Evolutionary conservation across 2,888 invertebrate genomes (phyloP), one percentile per base, ranked within the genome.

Genomic region (Octodonta nipae): DNA sequence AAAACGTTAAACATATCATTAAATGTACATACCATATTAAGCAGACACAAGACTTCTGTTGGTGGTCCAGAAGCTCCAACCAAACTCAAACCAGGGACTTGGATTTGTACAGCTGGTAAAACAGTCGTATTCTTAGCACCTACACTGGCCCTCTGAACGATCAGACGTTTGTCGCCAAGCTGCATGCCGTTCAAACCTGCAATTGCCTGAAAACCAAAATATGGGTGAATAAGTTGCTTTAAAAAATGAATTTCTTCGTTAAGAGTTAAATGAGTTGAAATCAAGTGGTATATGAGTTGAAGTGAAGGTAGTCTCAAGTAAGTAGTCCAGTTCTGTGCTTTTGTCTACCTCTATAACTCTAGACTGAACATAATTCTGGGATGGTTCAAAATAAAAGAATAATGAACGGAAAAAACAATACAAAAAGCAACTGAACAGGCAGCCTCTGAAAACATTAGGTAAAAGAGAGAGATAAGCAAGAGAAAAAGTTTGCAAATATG

Each of bases 151-250:
- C 96, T 70, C 64, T 98, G 96, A 2, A 98, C 95, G 47, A 96
- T 93, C 28, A 98, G 69, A 59, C 95, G 93, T 67, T 96, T 96
- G 64, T 98, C 96, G 26, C 96, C 96, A 46, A 98, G 66, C 63
- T 93, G 93, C 96, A 98, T 96, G 32, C 96, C 96, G 64, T 98
- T 96, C 35, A 98, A 69, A 40, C 96, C 96, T 47, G 92, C 92
- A 58, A 96, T 96, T 10, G 96, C 95, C 88, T 91, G 53, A 28
- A 52, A 46, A 40, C 36, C 38, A 14, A 15, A 26, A 13, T 26
- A 15, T 32, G 16, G 25, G 8, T 13, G 10, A 10, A 27, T 17
- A 5, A 17, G 7, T 5, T 17, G 6, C 6, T 17, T 17, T 17
- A 17, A 17, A 17, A 17, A 17, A 5, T 17, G 6, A 7, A 7